Evolutionary conservation across 2,797 vertebrate species (phyloP), one percentile per base, ranked within the genome.

Genomic region (Clamator glandarius): DNA sequence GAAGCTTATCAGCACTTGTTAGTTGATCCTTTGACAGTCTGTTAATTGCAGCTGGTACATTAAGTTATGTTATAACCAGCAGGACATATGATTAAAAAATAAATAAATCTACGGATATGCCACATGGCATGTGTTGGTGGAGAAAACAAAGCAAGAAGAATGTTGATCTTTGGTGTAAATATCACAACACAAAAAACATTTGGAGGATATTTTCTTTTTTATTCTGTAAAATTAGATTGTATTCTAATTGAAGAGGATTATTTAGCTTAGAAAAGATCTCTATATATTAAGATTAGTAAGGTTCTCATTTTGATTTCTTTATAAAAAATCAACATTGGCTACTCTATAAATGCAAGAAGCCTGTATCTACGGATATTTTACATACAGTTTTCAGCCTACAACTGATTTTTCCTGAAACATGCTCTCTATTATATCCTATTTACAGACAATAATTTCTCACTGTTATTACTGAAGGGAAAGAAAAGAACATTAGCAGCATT

Each of bases 1-100:
- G 98, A 98, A 98, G 97, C 98, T 98, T 97, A 98, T 98, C 97
- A 96, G 91, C 66, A 89, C 95, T 97, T 96, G 97, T 96, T 97
- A 97, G 97, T 94, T 97, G 95, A 98, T 97, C 96, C 97, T 98
- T 98, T 97, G 97, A 97, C 97, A 98, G 97, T 95, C 96, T 97
- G 95, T 96, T 98, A 98, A 98, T 98, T 98, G 95, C 95, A 96
- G 95, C 92, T 97, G 90, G 93, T 97, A 95, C 88, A 95, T 97
- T 97, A 97, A 97, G 94, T 97, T 96, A 93, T 93, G 92, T 95
- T 97, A 96, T 97, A 98, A 96, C 91, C 96, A 94, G 89, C 94
- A 73, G 89, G 89, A 87, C 70, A 95, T 93, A 94, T 79, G 79
- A 97, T 94, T 94, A 89, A 92, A 96, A 96, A 96, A 89, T 57